Base-by-base conservation (phyloP, 2,888 invertebrate species). In the Nowickia ferox region DNA sequence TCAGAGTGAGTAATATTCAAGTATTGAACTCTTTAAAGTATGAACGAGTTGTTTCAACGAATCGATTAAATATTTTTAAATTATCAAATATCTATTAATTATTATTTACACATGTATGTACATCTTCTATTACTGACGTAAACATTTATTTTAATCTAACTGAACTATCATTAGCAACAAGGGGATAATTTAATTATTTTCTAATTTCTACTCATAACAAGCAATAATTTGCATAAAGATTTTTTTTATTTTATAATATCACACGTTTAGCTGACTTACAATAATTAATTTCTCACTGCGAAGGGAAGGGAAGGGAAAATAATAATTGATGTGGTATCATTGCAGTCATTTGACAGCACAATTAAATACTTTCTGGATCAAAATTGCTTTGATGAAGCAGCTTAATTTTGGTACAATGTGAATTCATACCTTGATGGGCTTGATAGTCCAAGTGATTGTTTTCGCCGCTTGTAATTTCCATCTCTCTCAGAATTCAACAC, bases 41-140 rank as follows among this genome's bases (percentile, higher is more conserved):
- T 6, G 61, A 42, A 79, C 42, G 51, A 78, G 53, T 61, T 22
- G 42, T 61, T 22, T 61, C 68, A 78, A 61, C 71, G 63, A 71
- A 63, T 63, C 17, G 38, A 42, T 71, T 71, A 69, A 63, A 48
- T 74, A 5, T n/a, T 48, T 68, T 51, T 79, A 15, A 53, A 30
- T 48, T 65, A 57, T 57, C 55, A 42, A 65, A n/a, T 11, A 46
- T 0, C 1, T 40, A 63, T n/a, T 11, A 4, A 38, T 15, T 30
- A 59, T 42, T 48, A 3, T 40, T 10, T 42, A n/a, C 19, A 53
- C 17, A 5, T 59, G 46, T 19, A 15, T n/a, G 42, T 42, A 53
- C 42, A n/a, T 44, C 30, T 46, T 66, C 1, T 55, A 46, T 19
- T 44, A 48, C 44, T 38, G 46, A 46, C 13, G 9, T 11, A 57